Conservation (phyloP, 53 echinoderm and acorn worm genomes). For the Luidia sarsii region DNA sequence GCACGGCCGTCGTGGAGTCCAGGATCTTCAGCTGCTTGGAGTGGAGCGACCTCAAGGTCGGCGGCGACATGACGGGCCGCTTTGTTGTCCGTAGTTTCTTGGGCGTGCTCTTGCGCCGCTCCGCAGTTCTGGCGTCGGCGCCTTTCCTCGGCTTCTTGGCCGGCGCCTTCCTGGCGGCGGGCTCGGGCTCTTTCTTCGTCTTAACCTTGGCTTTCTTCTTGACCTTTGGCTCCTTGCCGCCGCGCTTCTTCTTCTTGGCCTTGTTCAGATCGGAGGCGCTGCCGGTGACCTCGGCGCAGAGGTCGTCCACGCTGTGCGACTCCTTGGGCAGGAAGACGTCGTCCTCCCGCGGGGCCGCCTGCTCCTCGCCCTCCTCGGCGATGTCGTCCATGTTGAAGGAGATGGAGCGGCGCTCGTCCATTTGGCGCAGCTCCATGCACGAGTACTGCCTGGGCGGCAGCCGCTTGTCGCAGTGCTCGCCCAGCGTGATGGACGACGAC, state of each 20-base stretch:
- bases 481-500: slow-evolving; percentile 47
- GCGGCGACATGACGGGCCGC: slow-evolving; percentile 74
- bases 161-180: slow-evolving; percentile 1
- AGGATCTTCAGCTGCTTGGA: slow-evolving; percentile 73
- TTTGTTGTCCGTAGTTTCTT: slow-evolving; percentile 45
- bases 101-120: slow-evolving; percentile 45
- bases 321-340: slow-evolving; percentile 42
- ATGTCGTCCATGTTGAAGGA: slow-evolving; percentile 41
- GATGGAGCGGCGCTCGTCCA: slow-evolving; percentile 59
- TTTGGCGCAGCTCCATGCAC: slow-evolving; percentile 86
- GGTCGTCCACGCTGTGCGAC: slow-evolving; percentile 29
- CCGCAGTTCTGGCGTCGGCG: slow-evolving; percentile 34
- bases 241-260: slow-evolving; percentile 30
- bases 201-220: slow-evolving; percentile 34
- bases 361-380: slow-evolving; percentile 42
- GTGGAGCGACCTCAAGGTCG: slow-evolving; percentile 79
- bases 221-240: slow-evolving; percentile 14
- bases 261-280: slow-evolving; percentile 22
- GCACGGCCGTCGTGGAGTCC: slow-evolving; percentile 82
- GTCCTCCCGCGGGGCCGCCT: neutral
- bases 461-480: slow-evolving; percentile 33
- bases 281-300: slow-evolving; percentile 29
- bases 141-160: slow-evolving; percentile 27
- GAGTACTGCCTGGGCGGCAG: slow-evolving; percentile 73
- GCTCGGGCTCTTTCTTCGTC: slow-evolving; percentile 5